Evolutionary conservation across 2,888 invertebrate species (phyloP), one percentile per base, ranked within the genome.

Genomic region (Belgica antarctica): DNA sequence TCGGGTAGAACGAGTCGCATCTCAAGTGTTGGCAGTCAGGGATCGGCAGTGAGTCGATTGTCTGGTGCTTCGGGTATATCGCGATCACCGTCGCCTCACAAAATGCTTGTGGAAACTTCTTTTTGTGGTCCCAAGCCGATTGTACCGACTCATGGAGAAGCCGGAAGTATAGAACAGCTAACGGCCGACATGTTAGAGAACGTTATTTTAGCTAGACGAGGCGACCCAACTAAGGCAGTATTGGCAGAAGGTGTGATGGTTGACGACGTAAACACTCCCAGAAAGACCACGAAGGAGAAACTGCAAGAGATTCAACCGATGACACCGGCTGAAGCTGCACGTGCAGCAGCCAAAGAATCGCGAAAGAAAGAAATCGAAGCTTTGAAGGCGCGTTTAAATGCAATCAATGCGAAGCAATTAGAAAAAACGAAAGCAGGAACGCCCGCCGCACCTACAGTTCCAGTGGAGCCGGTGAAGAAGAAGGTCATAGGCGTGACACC

Each of bases 1-100:
- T 88, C 88, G 1, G 92, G 92, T 8, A 85, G 92, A 74, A 92
- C 92, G 8, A 91, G 91, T 73, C 85, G 93, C 71, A 81, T 90
- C 72, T 90, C 90, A 1, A 92, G 92, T 73, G 89, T 92, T 10
- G 92, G 92, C 71, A 89, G 90, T 73, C 89, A 89, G 78, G 89
- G 90, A 59, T 88, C 88, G 0, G 84, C 84, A 15, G 81, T 83
- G 3, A 85, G 84, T 73, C 83, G 83, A 72, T 76, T 85, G 59
- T 85, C 85, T 1, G 82, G 83, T 19, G 78, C 83, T 57, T 84
- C 84, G 1, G 83, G 81, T 57, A 76, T 81, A 22, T 87, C 87
- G 3, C 85, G 90, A 72, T 90, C 89, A 28, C 92, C 94, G 1
- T 93, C 93, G 12, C 94, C 94, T n/a, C 93, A 94, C 81, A 90